Evolutionary conservation across 2,113 vertebrate genomes (phyloP).

Genomic region (Hippocampus comes): DNA sequence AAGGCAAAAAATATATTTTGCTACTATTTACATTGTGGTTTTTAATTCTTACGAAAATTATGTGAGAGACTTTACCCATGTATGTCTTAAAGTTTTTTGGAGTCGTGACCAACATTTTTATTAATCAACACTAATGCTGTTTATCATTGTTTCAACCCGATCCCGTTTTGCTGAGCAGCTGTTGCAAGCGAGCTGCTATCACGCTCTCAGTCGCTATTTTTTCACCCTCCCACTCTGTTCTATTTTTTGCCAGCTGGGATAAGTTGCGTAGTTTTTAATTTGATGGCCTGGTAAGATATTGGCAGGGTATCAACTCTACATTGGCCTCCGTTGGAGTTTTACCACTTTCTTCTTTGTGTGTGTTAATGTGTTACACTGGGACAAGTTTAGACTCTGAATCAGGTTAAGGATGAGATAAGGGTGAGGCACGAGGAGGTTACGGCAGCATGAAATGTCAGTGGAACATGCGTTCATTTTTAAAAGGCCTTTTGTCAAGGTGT

Average conservation of each 20-base stretch:
- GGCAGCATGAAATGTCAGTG: not conserved
- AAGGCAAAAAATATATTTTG: not conserved
- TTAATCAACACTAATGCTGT: not conserved
- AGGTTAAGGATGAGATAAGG: conserved; percentile 20
- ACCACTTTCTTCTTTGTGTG: conserved; percentile 33
- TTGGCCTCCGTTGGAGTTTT: conserved; percentile 34
- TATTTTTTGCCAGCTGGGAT: conserved; percentile 39
- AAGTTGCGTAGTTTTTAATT: conserved; percentile 22
- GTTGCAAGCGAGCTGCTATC: conserved; percentile 8
- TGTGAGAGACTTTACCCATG: no score
- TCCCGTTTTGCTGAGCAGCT: conserved; percentile 19
- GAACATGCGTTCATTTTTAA: not conserved
- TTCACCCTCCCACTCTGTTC: conserved; percentile 3
- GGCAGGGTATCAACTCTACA: conserved; percentile 41
- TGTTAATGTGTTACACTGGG: conserved; percentile 41
- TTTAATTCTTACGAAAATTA: not conserved
- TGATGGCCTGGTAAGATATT: conserved; percentile 12
- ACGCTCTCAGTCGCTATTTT: conserved; percentile 27
- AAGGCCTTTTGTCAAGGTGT: not conserved
- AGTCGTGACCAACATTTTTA: not conserved
- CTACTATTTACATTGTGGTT: not conserved
- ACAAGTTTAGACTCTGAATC: conserved; percentile 21
- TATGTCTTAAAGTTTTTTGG: not conserved
- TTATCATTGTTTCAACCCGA: not conserved
- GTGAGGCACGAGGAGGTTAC: conserved; percentile 18